These are phyloP conservation scores for Chaetodon trifasciatus DNA, from an alignment of 2,797 vertebrate species.

Conservation along the genomic window DNA sequence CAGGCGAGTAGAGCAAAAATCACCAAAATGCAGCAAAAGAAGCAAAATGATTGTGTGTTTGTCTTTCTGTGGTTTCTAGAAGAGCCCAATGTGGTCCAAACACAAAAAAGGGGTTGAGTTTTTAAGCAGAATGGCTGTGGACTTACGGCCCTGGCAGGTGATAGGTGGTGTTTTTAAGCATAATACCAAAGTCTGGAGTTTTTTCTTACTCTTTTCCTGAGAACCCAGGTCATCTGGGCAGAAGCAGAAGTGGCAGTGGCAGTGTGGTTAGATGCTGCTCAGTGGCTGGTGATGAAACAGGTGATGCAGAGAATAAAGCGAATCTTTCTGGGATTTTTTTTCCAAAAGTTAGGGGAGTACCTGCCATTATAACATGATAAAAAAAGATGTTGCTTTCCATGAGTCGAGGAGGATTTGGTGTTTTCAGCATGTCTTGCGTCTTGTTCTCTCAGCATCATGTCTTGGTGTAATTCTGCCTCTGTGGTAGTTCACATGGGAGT, in stretches of 20 bases:
- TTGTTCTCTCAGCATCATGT: conserved; percentile 7
- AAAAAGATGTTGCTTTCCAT: background rate
- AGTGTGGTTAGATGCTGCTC: background rate
- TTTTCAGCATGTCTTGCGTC: background rate
- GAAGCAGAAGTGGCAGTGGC: conserved; percentile 10
- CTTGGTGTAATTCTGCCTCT: conserved; percentile 16
- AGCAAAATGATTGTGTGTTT: no score
- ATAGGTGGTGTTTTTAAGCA: conserved; percentile 9
- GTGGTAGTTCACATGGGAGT: conserved; percentile 6
- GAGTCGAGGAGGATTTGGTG: no score
- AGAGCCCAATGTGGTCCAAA: conserved; percentile 1
- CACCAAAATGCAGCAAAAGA: background rate
- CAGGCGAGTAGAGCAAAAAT: background rate
- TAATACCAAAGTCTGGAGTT: background rate
- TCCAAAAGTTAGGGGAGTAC: background rate
- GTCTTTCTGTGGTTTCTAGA: conserved; percentile 9
- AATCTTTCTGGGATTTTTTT: background rate
- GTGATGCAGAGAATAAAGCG: background rate
- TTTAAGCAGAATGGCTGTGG: background rate
- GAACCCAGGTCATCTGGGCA: conserved; percentile 17
- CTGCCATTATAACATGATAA: background rate
- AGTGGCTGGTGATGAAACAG: background rate
- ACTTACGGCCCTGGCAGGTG: conserved; percentile 8
- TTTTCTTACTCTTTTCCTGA: background rate
- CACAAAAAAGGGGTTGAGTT: background rate